Conservation (phyloP, 2,113 vertebrate genomes). For the Cephalopterus ornatus region DNA sequence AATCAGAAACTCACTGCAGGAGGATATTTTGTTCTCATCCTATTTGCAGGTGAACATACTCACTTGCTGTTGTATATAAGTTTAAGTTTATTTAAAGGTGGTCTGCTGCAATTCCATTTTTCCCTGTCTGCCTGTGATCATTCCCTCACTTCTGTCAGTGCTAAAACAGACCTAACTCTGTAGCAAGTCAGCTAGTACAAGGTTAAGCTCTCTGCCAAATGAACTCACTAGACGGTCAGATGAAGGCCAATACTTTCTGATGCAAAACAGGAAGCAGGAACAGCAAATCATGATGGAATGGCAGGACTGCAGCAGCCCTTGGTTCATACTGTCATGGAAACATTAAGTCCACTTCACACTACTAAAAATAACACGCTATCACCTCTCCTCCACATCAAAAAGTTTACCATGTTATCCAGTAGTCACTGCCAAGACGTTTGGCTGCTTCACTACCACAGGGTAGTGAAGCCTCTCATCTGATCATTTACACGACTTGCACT, state of each 20-base stretch:
- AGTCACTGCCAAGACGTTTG: background rate
- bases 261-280: background rate
- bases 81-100: background rate
- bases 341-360: background rate
- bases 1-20: background rate
- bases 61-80: fast-evolving
- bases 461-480: background rate
- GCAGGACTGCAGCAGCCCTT: background rate
- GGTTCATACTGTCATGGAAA: background rate
- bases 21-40: background rate
- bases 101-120: background rate
- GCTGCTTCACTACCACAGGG: background rate
- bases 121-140: background rate
- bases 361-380: conserved; percentile 6
- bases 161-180: background rate
- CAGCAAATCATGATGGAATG: conserved; percentile 42
- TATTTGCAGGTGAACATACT: background rate
- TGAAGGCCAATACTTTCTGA: background rate
- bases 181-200: background rate
- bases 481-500: background rate
- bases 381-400: conserved; percentile 8
- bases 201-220: background rate
- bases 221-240: background rate
- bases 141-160: background rate
- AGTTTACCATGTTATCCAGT: background rate